These are phyloP conservation scores for Agrochola lychnidis DNA, from an alignment of 2,888 invertebrate species.

Conservation along the genomic window DNA sequence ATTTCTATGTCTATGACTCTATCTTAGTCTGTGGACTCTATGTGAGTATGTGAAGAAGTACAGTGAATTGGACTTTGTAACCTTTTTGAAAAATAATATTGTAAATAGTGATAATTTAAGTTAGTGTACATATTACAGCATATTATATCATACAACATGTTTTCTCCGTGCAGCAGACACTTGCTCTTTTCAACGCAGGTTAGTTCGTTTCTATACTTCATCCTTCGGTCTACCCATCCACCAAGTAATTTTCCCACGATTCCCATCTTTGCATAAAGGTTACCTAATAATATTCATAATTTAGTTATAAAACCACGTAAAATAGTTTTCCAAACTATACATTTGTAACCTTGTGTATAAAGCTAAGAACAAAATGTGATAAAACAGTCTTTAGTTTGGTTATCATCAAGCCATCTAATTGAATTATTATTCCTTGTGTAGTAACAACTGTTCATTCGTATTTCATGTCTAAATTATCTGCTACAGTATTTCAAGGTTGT, in stretches of 20 bases:
- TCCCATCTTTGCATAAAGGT: conserved; percentile 16
- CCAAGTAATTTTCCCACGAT: background rate
- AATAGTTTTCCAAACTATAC: background rate
- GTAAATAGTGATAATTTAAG: conserved; percentile 60
- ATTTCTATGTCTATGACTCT: background rate
- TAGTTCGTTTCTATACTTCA: conserved; percentile 44
- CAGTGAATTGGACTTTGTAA: conserved; percentile 83
- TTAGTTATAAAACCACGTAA: background rate
- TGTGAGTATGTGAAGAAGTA: conserved; percentile 24
- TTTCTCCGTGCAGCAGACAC: conserved; percentile 84
- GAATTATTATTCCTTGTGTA: background rate
- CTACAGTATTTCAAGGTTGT: background rate
- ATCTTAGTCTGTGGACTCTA: too few species aligned
- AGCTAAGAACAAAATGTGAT: conserved; percentile 9
- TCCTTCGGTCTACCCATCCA: background rate
- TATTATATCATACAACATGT: conserved; percentile 74
- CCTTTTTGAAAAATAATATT: conserved; percentile 71
- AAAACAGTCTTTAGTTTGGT: conserved; percentile 18
- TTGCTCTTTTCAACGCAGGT: conserved; percentile 86
- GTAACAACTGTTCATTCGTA: background rate
- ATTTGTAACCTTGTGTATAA: background rate
- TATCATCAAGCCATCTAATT: conserved; percentile 19
- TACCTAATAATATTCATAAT: conserved; percentile 2
- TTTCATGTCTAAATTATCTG: background rate
- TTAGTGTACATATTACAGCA: conserved; percentile 15